phyloP scores from a whole-genome alignment of 2,888 invertebrate species.

The Aleiodes testaceus region DNA sequence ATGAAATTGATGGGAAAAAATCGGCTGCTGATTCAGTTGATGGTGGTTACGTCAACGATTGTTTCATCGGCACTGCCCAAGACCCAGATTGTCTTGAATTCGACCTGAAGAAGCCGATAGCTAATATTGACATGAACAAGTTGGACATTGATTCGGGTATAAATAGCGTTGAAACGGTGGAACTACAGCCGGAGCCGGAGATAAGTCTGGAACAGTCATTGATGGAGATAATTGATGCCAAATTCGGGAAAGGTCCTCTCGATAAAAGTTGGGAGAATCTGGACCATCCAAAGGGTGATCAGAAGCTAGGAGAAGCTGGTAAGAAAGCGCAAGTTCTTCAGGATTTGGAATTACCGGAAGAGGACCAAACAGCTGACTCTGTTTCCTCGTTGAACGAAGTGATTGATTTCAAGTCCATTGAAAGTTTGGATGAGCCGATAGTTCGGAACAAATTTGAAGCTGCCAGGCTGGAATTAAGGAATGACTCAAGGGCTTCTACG shows the following conservation, averaged over 20 bases:
- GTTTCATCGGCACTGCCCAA: slow-evolving; percentile 61
- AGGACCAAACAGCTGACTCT: slow-evolving; percentile 1
- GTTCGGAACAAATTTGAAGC: slow-evolving; percentile 58
- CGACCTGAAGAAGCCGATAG: slow-evolving; percentile 51
- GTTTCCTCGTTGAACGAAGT: slow-evolving; percentile 23
- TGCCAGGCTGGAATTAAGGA: slow-evolving; percentile 58
- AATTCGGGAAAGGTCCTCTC: slow-evolving; percentile 62
- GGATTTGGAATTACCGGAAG: not conserved
- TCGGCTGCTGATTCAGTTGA: slow-evolving; percentile 34
- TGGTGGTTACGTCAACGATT: slow-evolving; percentile 64
- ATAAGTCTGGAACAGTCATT: slow-evolving; percentile 68
- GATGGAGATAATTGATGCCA: slow-evolving; percentile 69
- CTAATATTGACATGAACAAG: slow-evolving; percentile 56
- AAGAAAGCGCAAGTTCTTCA: slow-evolving; percentile 19
- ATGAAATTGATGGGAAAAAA: slow-evolving; percentile 20
- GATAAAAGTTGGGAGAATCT: slow-evolving; percentile 58
- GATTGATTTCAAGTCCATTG: slow-evolving; percentile 26
- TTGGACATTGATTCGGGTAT: slow-evolving; percentile 69
- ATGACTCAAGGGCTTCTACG: slow-evolving; percentile 46
- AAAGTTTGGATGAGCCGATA: slow-evolving; percentile 53
- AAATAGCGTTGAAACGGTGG: slow-evolving; percentile 71
- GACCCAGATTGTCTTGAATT: slow-evolving; percentile 67
- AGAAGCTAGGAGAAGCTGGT: slow-evolving; percentile 4
- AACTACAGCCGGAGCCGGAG: slow-evolving; percentile 66
- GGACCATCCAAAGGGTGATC: slow-evolving; percentile 22